A percentile compares a stretch with the other conserved stretches of the same genome.
Evolutionary conservation across 53 echinoderm and acorn worm genomes (phyloP).

Genomic region (Antedon mediterranea): DNA sequence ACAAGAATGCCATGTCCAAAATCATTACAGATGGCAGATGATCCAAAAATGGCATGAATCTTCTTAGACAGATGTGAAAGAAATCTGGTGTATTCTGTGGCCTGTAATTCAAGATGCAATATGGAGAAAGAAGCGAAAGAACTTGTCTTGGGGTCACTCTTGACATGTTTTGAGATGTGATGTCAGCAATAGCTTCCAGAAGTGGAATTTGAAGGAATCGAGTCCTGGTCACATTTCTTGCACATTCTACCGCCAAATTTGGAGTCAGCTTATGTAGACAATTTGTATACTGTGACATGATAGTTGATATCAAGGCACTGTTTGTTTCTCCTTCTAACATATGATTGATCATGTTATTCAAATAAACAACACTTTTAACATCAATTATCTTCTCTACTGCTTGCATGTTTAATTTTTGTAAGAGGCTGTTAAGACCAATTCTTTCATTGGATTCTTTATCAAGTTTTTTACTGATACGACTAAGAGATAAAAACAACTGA

Average conservation of each 20-base stretch:
- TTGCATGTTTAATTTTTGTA: constrained; percentile 25
- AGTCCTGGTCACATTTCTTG: constrained; percentile 36
- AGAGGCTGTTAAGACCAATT: constrained; percentile 7
- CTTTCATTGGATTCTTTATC: constrained; percentile 1
- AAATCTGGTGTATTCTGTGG: constrained; percentile 39
- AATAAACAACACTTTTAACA: constrained; percentile 49
- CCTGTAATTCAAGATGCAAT: constrained; percentile 60
- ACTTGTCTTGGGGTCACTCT: constrained; percentile 65
- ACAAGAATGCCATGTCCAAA: constrained; percentile 51
- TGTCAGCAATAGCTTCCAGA: constrained; percentile 53
- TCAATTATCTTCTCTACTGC: constrained; percentile 43
- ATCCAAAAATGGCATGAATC: constrained; percentile 61
- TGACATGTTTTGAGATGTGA: constrained; percentile 33
- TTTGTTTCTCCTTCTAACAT: constrained; percentile 43
- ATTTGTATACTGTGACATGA: constrained; percentile 44
- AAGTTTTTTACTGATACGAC: constrained; percentile 25
- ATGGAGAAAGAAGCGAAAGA: constrained; percentile 40
- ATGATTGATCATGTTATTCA: constrained; percentile 49
- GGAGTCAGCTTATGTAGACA: constrained; percentile 46
- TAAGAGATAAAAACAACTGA: constrained; percentile 39
- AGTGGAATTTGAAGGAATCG: constrained; percentile 57
- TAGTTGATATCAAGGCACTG: constrained; percentile 37
- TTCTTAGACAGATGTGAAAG: constrained; percentile 46
- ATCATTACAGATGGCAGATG: constrained; percentile 50
- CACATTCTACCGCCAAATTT: constrained; percentile 56